Evolutionary conservation across 2,113 vertebrate species (phyloP).

Genomic region (Onychorhynchus coronatus): DNA sequence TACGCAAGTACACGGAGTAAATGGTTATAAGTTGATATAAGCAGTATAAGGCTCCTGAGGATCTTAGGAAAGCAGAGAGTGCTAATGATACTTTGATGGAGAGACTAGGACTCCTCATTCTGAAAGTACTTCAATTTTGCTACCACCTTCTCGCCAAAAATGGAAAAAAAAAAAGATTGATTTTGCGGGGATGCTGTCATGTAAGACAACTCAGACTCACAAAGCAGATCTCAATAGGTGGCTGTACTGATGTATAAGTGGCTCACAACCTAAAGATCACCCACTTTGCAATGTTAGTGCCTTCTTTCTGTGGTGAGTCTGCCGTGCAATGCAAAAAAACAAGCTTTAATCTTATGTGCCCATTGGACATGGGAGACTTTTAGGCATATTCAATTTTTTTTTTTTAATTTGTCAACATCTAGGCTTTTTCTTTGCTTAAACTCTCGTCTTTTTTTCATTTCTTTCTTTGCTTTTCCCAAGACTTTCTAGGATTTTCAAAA

Average conservation of each 20-base stretch:
- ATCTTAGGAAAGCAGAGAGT: neutral
- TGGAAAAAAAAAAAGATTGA: neutral
- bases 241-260: neutral
- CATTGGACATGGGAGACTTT: neutral
- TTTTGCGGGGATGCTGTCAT: neutral
- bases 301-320: neutral
- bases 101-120: neutral
- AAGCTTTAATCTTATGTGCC: neutral
- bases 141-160: neutral
- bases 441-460: neutral
- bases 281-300: neutral
- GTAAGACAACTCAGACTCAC: neutral
- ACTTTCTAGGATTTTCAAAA: neutral
- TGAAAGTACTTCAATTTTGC: neutral
- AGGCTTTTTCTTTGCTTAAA: neutral
- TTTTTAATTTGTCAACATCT: neutral
- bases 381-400: neutral
- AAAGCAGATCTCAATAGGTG: neutral
- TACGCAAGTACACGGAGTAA: neutral
- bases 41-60: neutral
- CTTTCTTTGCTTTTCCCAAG: neutral
- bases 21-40: neutral
- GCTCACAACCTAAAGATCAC: neutral
- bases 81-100: neutral
- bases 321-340: neutral